Conservation (phyloP, 2,888 invertebrate species). For the Steinernema scapterisci region DNA sequence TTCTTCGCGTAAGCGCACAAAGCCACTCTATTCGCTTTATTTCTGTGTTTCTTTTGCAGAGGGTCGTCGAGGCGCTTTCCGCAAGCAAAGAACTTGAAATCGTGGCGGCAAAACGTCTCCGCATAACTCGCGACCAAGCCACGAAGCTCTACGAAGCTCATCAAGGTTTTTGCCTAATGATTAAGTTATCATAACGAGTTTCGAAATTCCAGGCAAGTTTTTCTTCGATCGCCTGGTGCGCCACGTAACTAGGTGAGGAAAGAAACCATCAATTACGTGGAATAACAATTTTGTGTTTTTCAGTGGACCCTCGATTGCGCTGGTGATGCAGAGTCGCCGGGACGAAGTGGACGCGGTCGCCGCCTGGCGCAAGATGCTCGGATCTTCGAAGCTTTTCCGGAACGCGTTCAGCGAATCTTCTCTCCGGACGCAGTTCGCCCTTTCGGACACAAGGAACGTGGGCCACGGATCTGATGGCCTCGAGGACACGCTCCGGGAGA, state of each 20-base stretch:
- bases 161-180: constrained; percentile 30
- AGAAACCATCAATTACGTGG: neutral
- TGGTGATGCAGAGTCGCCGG: constrained; percentile 9
- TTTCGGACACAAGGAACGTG: constrained; percentile 91
- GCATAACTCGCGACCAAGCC: constrained; percentile 40
- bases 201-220: constrained; percentile 50
- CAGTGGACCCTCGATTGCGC: constrained; percentile 31
- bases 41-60: neutral
- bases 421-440: constrained; percentile 82
- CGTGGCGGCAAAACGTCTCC: constrained; percentile 39
- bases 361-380: constrained; percentile 37
- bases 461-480: constrained; percentile 85
- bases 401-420: constrained; percentile 76
- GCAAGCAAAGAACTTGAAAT: constrained; percentile 42
- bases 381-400: constrained; percentile 33
- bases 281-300: constrained; percentile 38
- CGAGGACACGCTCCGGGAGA: constrained; percentile 38
- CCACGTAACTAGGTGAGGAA: constrained; percentile 47
- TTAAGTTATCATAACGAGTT: neutral
- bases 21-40: neutral
- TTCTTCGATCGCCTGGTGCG: constrained; percentile 57
- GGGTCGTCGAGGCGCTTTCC: constrained; percentile 12
- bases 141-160: constrained; percentile 43
- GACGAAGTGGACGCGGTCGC: constrained; percentile 33
- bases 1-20: constrained; percentile 12